Conservation (phyloP, 1,140 invertebrate genomes). For the Cardiocondyla obscurior region DNA sequence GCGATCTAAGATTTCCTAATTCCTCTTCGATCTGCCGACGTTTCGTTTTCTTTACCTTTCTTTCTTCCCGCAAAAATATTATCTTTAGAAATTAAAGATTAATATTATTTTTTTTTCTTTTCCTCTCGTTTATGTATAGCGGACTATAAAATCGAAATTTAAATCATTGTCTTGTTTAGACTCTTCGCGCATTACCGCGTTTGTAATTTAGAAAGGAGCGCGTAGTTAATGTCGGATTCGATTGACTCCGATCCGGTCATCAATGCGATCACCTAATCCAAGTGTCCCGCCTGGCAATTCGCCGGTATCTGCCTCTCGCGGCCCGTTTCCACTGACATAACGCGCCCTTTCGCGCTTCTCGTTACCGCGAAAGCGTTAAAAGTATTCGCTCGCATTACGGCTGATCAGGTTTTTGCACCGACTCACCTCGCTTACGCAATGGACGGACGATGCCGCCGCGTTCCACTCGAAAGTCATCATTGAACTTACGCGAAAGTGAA, state of each 20-base stretch:
- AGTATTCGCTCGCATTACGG: conserved; percentile 23
- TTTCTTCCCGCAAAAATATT: neutral
- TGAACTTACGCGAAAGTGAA: conserved; percentile 27
- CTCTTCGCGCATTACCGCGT: neutral
- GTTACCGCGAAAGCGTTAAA: conserved; percentile 28
- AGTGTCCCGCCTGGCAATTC: neutral
- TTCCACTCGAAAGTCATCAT: conserved; percentile 14
- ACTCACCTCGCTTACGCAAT: neutral
- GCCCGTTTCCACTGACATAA: conserved; percentile 4
- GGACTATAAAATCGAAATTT: neutral
- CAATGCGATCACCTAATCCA: neutral
- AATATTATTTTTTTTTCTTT: neutral
- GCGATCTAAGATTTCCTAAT: conserved; percentile 29
- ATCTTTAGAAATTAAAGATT: conserved; percentile 1
- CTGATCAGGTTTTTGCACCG: conserved; percentile 17
- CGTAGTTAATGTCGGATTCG: neutral
- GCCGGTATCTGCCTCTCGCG: neutral
- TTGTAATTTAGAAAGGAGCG: conserved; percentile 4
- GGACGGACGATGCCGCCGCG: conserved; percentile 8
- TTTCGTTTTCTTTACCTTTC: neutral
- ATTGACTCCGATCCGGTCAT: neutral
- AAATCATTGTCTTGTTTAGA: neutral
- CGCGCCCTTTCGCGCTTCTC: conserved; percentile 12
- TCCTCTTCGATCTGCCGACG: neutral
- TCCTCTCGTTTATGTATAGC: neutral